A percentile compares a stretch with the other conserved stretches of the same genome.
Conservation (phyloP, 2,797 vertebrate genomes). For the Lutjanus campechanus region DNA sequence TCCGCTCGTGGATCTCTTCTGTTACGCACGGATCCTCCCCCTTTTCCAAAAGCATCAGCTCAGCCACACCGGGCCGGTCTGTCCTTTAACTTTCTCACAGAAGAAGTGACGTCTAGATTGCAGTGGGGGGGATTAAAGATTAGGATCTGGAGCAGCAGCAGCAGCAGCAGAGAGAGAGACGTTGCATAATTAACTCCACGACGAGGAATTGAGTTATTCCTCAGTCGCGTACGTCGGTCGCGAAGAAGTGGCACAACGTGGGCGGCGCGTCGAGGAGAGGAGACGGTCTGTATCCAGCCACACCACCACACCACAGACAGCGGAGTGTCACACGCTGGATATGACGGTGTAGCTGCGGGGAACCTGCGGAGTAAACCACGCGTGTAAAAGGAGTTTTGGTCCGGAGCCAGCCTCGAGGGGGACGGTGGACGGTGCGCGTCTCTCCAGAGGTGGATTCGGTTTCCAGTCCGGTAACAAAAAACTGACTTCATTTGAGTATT, state of each 20-base stretch:
- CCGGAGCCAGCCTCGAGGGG: not conserved
- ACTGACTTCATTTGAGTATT: slow-evolving; percentile 29
- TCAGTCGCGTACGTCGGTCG: slow-evolving; percentile 29
- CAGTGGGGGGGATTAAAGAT: slow-evolving; percentile 41
- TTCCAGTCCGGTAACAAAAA: slow-evolving; percentile 29
- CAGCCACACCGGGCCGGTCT: not conserved
- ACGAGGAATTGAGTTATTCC: slow-evolving; percentile 27
- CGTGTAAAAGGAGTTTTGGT: slow-evolving; percentile 14
- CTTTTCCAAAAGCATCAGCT: too few relatives aligned
- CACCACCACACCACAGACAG: too few relatives aligned
- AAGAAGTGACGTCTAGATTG: slow-evolving; percentile 20
- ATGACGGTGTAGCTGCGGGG: not conserved
- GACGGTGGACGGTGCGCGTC: slow-evolving; percentile 34
- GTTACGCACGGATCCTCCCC: slow-evolving; percentile 20
- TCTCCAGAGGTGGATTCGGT: slow-evolving; percentile 44
- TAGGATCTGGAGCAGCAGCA: slow-evolving; percentile 6
- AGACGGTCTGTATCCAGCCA: slow-evolving; percentile 8
- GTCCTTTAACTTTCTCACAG: slow-evolving; percentile 45
- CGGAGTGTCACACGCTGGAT: slow-evolving; percentile 34
- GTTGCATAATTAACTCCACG: slow-evolving; percentile 61
- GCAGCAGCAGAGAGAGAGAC: too few relatives aligned
- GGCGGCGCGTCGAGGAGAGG: slow-evolving; percentile 69
- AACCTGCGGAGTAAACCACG: slow-evolving; percentile 25
- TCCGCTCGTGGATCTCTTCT: not conserved
- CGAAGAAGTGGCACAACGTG: slow-evolving; percentile 66